These are phyloP conservation scores for Cavia aperea DNA, from an alignment of 2,113 vertebrate genomes.

Conservation along the genomic window DNA sequence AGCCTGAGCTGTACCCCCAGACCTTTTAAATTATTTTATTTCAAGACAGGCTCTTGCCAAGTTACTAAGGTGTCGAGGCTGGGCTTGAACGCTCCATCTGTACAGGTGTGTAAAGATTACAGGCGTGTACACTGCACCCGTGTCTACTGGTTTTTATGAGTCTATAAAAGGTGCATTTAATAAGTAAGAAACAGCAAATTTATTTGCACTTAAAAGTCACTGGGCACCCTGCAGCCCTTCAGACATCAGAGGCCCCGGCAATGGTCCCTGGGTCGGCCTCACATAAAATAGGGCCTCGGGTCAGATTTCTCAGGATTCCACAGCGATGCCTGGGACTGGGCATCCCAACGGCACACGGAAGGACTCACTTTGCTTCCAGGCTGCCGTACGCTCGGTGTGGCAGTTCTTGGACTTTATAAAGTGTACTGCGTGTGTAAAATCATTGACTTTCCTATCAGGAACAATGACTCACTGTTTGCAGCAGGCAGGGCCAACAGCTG, in stretches of 20 bases:
- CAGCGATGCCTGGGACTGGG: neutral
- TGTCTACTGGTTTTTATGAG: neutral
- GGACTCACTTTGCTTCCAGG: neutral
- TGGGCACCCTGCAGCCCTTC: fast-evolving
- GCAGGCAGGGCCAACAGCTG: neutral
- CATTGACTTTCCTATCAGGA: neutral
- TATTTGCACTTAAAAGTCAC: neutral
- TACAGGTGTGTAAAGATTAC: neutral
- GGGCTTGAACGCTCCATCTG: neutral
- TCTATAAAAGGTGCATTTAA: neutral
- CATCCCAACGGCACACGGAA: neutral
- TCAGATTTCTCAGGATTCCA: neutral
- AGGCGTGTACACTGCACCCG: neutral
- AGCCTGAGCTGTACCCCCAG: neutral
- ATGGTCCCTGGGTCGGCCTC: neutral
- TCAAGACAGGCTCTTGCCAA: neutral
- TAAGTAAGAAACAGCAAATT: neutral
- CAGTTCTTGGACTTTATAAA: neutral
- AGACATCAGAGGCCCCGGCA: neutral
- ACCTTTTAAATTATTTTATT: neutral
- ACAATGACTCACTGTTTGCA: neutral
- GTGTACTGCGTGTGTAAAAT: fast-evolving
- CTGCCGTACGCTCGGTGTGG: too few relatives aligned
- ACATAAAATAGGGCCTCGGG: fast-evolving
- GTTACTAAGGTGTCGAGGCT: neutral